Percentiles rank a stretch among this genome's conserved stretches.
phyloP scores from a whole-genome alignment of 2,113 vertebrate genomes.

The Aspiorhynchus laticeps region DNA sequence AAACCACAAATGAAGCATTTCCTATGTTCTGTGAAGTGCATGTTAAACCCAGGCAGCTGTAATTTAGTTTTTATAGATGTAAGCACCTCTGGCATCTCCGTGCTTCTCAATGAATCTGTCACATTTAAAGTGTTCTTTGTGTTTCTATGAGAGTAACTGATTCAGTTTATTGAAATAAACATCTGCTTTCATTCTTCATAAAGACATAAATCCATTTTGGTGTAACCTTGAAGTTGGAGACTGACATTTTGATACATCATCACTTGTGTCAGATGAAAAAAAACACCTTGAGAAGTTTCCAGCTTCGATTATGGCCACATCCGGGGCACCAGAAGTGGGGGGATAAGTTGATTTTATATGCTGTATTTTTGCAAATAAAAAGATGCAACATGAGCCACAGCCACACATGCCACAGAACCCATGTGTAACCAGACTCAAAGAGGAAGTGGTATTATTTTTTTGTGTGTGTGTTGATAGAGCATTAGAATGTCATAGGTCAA shows the following conservation, averaged over 20 bases:
- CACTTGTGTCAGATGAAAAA: not conserved
- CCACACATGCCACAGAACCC: slow-evolving; percentile 20
- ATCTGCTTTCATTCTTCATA: not conserved
- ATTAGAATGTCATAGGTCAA: slow-evolving; percentile 34
- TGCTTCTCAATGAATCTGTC: not conserved
- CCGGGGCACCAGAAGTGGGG: not conserved
- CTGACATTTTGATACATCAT: not conserved
- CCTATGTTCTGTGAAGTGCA: not conserved
- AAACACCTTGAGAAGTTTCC: not conserved
- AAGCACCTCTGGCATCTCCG: not conserved
- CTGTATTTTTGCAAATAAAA: not conserved
- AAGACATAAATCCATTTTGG: not conserved
- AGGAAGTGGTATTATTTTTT: slow-evolving; percentile 25
- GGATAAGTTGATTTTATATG: not conserved
- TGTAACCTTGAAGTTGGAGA: not conserved
- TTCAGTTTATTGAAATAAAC: not conserved
- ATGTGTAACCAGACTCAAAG: slow-evolving; percentile 15
- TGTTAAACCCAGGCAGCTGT: not conserved
- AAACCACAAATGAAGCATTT: not conserved
- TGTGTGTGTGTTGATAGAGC: not conserved
- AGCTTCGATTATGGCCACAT: not conserved
- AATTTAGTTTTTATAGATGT: not conserved
- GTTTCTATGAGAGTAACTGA: not conserved
- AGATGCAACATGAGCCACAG: not conserved
- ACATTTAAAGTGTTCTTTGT: not conserved